These are phyloP conservation scores for Nanorana parkeri DNA, from an alignment of 2,113 vertebrate genomes.

Conservation along the genomic window DNA sequence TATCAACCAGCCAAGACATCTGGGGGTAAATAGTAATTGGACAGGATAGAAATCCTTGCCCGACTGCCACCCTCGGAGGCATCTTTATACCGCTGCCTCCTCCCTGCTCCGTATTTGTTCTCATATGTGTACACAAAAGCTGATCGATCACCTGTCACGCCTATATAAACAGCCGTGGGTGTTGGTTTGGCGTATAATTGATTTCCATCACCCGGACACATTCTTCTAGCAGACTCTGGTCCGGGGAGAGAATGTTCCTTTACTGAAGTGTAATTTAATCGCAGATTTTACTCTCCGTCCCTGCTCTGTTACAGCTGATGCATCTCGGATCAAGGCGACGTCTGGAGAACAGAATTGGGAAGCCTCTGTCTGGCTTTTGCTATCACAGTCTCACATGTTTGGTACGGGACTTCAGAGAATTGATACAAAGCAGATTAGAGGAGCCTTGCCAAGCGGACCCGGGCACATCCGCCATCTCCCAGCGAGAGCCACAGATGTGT, in stretches of 20 bases:
- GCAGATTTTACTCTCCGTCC: neutral
- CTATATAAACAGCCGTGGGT: no score
- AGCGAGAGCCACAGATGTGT: neutral
- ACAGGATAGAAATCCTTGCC: no score
- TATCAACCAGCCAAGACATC: no score
- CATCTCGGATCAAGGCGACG: neutral
- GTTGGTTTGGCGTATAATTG: neutral
- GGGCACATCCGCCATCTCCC: no score
- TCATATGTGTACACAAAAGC: no score
- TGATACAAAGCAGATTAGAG: slow-evolving; percentile 13
- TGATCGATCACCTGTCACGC: no score
- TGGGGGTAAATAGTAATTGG: no score
- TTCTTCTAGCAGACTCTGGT: neutral
- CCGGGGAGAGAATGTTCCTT: neutral
- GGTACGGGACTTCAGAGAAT: neutral
- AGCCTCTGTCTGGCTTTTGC: neutral
- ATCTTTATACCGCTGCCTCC: no score
- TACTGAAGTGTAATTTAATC: neutral
- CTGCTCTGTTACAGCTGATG: neutral
- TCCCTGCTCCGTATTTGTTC: no score
- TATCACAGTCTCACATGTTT: neutral
- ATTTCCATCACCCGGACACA: neutral
- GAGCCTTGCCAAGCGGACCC: neutral
- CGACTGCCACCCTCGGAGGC: no score
- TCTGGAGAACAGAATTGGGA: neutral